Conservation (phyloP, 1,140 invertebrate species). For the Cyphomyrmex costatus region DNA sequence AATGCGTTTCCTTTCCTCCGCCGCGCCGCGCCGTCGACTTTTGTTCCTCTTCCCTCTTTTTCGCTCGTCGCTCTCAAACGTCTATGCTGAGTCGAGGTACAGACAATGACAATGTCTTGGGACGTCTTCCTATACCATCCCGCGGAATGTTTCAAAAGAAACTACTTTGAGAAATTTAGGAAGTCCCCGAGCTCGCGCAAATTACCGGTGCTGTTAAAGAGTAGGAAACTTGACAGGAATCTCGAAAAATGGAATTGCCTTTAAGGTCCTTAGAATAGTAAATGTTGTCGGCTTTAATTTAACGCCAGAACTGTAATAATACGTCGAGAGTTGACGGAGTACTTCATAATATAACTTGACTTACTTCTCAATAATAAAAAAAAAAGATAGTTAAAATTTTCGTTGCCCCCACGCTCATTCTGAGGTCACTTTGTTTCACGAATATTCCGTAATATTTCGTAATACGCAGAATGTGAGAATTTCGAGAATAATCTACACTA, state of each 20-base stretch:
- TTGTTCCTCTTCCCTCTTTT: not conserved
- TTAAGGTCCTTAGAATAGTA: not conserved
- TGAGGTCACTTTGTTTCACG: slow-evolving; percentile 6
- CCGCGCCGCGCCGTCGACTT: too few species aligned
- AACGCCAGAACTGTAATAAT: slow-evolving; percentile 24
- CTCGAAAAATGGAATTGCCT: slow-evolving; percentile 35
- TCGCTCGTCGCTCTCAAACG: not conserved
- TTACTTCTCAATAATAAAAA: slow-evolving; percentile 12
- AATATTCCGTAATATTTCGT: not conserved
- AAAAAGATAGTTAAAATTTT: slow-evolving; percentile 27
- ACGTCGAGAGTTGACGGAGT: not conserved
- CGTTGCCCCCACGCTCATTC: not conserved
- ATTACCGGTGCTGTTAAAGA: slow-evolving; percentile 28
- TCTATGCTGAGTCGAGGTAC: not conserved
- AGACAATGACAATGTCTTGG: slow-evolving; percentile 2
- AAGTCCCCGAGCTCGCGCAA: slow-evolving; percentile 9
- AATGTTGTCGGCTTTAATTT: slow-evolving; percentile 9
- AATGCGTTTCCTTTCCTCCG: slow-evolving; percentile 35
- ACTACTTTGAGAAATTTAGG: slow-evolving; percentile 24
- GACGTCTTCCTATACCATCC: too few species aligned
- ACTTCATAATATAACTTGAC: not conserved
- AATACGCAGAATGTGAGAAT: not conserved
- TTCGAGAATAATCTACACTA: not conserved
- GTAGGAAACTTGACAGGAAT: slow-evolving; percentile 31
- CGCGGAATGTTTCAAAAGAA: slow-evolving; percentile 1